Evolutionary conservation across 2,797 vertebrate species (phyloP).

Genomic region (Fundulus diaphanus): DNA sequence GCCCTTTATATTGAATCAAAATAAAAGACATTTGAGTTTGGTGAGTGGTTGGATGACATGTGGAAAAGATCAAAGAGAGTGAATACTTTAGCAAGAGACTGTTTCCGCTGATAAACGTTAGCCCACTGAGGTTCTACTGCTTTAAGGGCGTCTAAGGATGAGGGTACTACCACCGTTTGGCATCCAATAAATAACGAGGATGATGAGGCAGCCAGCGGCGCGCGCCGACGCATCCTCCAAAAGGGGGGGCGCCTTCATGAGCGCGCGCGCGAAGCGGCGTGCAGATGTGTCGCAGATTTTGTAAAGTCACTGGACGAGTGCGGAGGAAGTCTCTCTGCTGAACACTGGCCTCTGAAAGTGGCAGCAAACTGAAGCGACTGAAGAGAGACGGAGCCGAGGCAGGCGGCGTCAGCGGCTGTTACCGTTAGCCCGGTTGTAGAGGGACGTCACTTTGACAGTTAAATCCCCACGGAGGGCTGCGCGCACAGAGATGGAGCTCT

Average conservation of each 20-base stretch:
- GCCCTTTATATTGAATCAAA: too few species aligned
- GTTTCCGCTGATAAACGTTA: background rate
- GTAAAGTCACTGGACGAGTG: constrained; percentile 80
- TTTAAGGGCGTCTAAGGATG: constrained; percentile 9
- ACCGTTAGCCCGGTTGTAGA: constrained; percentile 42
- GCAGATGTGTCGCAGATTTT: constrained; percentile 89
- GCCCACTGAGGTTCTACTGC: background rate
- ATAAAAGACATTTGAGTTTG: background rate
- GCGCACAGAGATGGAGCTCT: constrained; percentile 90
- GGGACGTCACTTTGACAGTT: constrained; percentile 50
- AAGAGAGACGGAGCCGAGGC: background rate
- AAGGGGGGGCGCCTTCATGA: constrained; percentile 53
- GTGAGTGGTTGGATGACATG: background rate
- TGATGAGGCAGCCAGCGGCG: constrained; percentile 56
- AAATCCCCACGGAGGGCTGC: constrained; percentile 26
- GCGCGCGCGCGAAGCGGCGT: constrained; percentile 75
- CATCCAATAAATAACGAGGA: background rate
- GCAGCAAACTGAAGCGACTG: background rate
- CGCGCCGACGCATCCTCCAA: constrained; percentile 44
- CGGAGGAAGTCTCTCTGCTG: constrained; percentile 52
- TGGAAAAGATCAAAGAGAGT: background rate
- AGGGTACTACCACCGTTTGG: constrained; percentile 3
- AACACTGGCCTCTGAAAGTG: constrained; percentile 7
- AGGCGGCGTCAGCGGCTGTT: background rate
- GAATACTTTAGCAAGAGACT: background rate